phyloP scores from a whole-genome alignment of 1,140 invertebrate species.

The Drosophila pectinifera region DNA sequence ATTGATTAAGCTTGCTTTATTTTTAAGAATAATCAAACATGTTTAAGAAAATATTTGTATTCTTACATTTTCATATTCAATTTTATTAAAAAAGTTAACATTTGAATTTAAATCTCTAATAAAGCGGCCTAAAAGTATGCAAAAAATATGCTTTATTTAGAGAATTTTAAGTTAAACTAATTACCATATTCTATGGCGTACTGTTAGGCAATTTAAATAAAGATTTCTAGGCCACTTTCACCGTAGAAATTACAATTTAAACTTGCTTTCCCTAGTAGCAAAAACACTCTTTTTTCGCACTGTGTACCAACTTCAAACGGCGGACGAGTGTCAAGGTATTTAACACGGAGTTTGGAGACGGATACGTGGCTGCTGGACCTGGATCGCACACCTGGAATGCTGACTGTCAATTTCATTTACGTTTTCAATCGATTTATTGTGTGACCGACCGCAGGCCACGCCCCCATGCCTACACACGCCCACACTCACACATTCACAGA shows the following conservation, averaged over 20 bases:
- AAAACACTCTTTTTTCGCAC: not conserved
- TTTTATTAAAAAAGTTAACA: fast-evolving
- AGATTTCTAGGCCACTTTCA: not conserved
- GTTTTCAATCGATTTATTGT: constrained; percentile 81
- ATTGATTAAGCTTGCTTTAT: too few relatives aligned
- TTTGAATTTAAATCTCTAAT: too few relatives aligned
- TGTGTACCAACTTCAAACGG: constrained; percentile 53
- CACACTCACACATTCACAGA: constrained; percentile 32
- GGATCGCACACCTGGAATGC: constrained; percentile 65
- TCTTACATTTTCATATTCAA: not conserved
- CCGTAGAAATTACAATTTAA: too few relatives aligned
- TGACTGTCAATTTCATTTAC: constrained; percentile 80
- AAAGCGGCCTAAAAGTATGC: not conserved
- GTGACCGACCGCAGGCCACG: constrained; percentile 47
- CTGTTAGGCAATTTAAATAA: too few relatives aligned
- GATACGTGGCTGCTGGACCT: constrained; percentile 5
- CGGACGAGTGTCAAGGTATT: constrained; percentile 40
- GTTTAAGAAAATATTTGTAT: too few relatives aligned
- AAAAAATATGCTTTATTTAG: not conserved
- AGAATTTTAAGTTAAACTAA: not conserved
- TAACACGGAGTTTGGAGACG: constrained; percentile 23
- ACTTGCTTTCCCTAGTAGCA: too few relatives aligned
- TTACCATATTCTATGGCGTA: too few relatives aligned
- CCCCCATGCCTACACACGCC: constrained; percentile 17
- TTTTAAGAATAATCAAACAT: too few relatives aligned